Percentiles rank a stretch among this genome's conserved stretches.
These are phyloP conservation scores for Staurois parvus DNA, from an alignment of 2,797 vertebrate species.

Conservation along the genomic window DNA sequence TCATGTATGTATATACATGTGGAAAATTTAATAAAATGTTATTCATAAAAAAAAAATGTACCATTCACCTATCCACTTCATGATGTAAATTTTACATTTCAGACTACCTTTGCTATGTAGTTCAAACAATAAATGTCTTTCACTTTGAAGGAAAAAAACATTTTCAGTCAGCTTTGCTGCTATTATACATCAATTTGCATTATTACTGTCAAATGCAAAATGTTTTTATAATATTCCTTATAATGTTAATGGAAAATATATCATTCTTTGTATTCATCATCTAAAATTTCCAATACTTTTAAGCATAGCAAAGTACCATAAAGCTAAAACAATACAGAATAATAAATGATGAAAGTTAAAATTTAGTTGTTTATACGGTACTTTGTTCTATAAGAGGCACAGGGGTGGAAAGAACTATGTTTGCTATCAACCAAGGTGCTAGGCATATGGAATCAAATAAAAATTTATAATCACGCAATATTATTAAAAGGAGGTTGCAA, in stretches of 20 bases:
- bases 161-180: neutral
- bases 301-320: neutral
- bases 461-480: constrained; percentile 37
- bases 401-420: constrained; percentile 14
- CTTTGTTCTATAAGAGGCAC: constrained; percentile 8
- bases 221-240: neutral
- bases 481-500: constrained; percentile 26
- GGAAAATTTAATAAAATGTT: too few species aligned
- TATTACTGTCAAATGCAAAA: constrained; percentile 3
- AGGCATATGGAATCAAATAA: constrained; percentile 33
- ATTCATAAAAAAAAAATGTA: too few species aligned
- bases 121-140: neutral
- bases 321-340: neutral
- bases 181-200: constrained; percentile 8
- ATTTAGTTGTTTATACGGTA: constrained; percentile 16
- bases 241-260: neutral
- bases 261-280: neutral
- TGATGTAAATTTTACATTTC: neutral
- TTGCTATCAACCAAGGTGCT: neutral
- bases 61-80: neutral
- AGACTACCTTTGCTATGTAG: neutral
- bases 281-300: neutral
- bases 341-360: constrained; percentile 24
- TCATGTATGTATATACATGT: too few species aligned
- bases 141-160: neutral